phyloP scores from a whole-genome alignment of 2,113 vertebrate genomes.

The Nestor notabilis region DNA sequence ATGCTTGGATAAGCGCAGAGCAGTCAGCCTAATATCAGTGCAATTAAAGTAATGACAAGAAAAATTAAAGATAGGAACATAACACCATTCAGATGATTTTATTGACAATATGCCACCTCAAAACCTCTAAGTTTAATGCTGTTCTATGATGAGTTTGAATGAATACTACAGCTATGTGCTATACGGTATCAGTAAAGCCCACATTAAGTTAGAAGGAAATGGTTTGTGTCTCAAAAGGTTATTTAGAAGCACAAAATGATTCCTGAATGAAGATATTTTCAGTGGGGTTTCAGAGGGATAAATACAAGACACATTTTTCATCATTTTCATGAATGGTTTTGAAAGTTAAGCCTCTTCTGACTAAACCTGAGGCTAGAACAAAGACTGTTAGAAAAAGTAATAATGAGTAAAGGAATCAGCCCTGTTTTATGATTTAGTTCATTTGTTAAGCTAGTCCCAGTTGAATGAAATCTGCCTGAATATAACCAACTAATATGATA shows the following conservation, averaged over 20 bases:
- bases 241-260: neutral
- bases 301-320: neutral
- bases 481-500: fast-evolving
- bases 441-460: neutral
- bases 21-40: neutral
- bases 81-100: neutral
- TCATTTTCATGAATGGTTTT: neutral
- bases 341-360: neutral
- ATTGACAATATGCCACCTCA: neutral
- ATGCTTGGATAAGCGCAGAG: neutral
- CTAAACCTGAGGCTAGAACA: neutral
- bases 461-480: neutral
- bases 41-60: neutral
- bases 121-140: neutral
- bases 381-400: neutral
- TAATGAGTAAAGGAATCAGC: neutral
- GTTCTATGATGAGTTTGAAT: neutral
- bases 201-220: neutral
- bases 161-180: neutral
- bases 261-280: neutral
- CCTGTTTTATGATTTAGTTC: neutral
- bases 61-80: neutral
- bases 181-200: neutral
- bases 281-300: neutral
- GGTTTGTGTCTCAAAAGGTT: neutral